phyloP scores from a whole-genome alignment of 1,140 invertebrate genomes.

The Diachasmimorpha longicaudata region DNA sequence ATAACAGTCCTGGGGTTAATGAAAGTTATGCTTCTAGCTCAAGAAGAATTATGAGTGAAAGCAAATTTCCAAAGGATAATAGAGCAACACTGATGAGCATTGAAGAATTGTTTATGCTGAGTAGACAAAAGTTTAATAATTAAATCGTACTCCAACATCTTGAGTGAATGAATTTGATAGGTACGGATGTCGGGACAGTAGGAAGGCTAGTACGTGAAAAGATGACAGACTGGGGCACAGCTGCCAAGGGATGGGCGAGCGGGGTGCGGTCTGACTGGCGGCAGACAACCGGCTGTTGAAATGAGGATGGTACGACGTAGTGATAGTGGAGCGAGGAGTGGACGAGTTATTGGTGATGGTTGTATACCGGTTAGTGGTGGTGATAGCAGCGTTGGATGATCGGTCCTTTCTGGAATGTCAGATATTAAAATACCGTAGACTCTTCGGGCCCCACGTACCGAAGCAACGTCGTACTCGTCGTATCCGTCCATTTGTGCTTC shows the following conservation, averaged over 20 bases:
- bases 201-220: background rate
- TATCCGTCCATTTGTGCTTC: slow-evolving; percentile 3
- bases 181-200: background rate
- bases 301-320: background rate
- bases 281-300: slow-evolving; percentile 6
- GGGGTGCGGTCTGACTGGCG: background rate
- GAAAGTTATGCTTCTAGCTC: background rate
- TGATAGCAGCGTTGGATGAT: slow-evolving; percentile 36
- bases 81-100: background rate
- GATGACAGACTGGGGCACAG: background rate
- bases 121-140: background rate
- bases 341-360: slow-evolving; percentile 11
- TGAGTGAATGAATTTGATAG: background rate
- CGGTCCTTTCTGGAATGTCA: slow-evolving; percentile 58
- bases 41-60: background rate
- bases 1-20: background rate
- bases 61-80: background rate
- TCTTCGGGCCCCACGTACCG: slow-evolving; percentile 41
- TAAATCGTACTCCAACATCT: background rate
- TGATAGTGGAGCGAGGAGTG: background rate
- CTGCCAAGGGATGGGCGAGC: background rate
- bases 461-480: slow-evolving; percentile 23
- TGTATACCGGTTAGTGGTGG: slow-evolving; percentile 18
- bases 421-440: slow-evolving; percentile 63
- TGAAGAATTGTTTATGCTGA: background rate